Evolutionary conservation across 2,113 vertebrate species (phyloP), one percentile per base, ranked within the genome.

Genomic region (Pteropus alecto): DNA sequence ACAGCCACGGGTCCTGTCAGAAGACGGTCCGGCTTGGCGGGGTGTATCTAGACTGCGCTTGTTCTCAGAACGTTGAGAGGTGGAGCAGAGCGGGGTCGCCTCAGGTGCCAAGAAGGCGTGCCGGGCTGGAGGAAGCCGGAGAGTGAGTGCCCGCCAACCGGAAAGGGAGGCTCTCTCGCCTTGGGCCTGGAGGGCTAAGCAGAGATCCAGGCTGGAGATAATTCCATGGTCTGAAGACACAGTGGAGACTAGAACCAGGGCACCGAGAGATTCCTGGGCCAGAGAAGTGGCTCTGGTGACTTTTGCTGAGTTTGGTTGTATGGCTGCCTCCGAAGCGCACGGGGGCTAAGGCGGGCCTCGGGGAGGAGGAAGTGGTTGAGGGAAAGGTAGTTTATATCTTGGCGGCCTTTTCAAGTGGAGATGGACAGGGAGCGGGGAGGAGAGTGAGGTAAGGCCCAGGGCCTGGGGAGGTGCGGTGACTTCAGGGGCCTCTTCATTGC

Each of bases 51-150:
- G 94, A 95, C 76, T 46, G 54, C 74, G 70, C 93, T 92, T 90
- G 90, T 90, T 65, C 60, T 91, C 61, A 68, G 92, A 93, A 76
- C 61, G 63, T 79, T 81, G 93, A 93, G 82, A 61, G 81, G 87
- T 84, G 48, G 60, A 60, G 87, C 51, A 41, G 94, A 97, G 97
- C 12, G 76, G 43, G 82, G 94, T 51, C 76, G 67, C 54, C 60
- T 16, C 2, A 0, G 38, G 83, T 67, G 86, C 95, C 82, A 70
- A 56, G 70, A 81, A 24, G 89, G 67, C 94, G 91, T 54, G 78
- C 82, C 60, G 9, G 76, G 76, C 77, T 90, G 61, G 54, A 85
- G 48, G 78, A 46, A 43, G 65, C 18, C 16, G 0, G 48, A 46
- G 33, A 22, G 61, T 87, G 33, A 19, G 61, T 87, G 70, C 38